phyloP scores from a whole-genome alignment of 2,888 invertebrate species.

The Anaspis maculata region DNA sequence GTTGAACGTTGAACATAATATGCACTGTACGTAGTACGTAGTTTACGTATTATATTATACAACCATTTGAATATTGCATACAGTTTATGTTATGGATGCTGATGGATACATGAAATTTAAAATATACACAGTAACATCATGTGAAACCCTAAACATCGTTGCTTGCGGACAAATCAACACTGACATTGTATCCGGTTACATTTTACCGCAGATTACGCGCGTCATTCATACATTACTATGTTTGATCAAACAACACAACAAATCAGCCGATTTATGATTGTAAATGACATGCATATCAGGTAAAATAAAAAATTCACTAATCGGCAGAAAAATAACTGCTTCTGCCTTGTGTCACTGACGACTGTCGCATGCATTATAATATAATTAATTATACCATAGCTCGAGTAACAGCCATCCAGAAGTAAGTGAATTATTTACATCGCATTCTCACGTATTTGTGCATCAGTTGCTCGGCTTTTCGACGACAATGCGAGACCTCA shows the following conservation, averaged over 20 bases:
- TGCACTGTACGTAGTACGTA: too few relatives aligned
- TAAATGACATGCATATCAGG: conserved; percentile 25
- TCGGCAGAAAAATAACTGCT: too few relatives aligned
- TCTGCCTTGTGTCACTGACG: too few relatives aligned
- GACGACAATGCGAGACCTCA: conserved; percentile 17
- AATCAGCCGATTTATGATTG: conserved; percentile 22
- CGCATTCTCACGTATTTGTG: conserved; percentile 14
- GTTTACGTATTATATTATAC: too few relatives aligned
- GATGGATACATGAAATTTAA: conserved; percentile 24
- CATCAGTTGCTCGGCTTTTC: conserved; percentile 14
- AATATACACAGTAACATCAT: conserved; percentile 24
- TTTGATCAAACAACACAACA: conserved; percentile 27
- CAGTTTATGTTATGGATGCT: too few relatives aligned
- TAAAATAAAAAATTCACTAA: too few relatives aligned
- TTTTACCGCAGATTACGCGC: conserved; percentile 30
- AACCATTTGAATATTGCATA: too few relatives aligned
- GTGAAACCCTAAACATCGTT: conserved; percentile 26
- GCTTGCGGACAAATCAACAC: conserved; percentile 31
- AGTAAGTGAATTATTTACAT: too few relatives aligned
- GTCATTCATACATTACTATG: conserved; percentile 24
- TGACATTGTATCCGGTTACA: conserved; percentile 33
- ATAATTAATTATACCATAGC: too few relatives aligned
- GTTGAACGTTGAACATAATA: too few relatives aligned
- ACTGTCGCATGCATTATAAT: too few relatives aligned
- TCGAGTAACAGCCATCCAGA: too few relatives aligned